phyloP scores from a whole-genome alignment of 2,113 vertebrate species.

The Panurus biarmicus region DNA sequence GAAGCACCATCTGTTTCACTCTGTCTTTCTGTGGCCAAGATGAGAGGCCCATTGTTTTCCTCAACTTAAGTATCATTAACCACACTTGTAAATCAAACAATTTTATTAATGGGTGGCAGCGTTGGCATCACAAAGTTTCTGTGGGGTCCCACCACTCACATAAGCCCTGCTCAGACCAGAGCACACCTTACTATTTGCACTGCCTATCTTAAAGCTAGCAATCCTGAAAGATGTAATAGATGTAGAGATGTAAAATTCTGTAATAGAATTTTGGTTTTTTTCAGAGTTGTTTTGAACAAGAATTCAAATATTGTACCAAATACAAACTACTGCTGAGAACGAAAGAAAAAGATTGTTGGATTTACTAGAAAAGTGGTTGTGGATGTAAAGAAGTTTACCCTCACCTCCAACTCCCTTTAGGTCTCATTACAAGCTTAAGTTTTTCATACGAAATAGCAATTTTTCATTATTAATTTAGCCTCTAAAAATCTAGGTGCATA shows the following conservation, averaged over 20 bases:
- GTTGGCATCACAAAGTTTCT: background rate
- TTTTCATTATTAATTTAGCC: background rate
- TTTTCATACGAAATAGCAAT: background rate
- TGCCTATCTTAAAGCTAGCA: background rate
- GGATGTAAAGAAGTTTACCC: background rate
- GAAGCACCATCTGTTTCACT: background rate
- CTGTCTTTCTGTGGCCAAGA: background rate
- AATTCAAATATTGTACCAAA: background rate
- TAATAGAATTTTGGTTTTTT: background rate
- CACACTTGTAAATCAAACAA: background rate
- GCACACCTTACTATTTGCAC: background rate
- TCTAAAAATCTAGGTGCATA: background rate
- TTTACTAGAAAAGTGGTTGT: background rate
- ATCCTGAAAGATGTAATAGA: background rate
- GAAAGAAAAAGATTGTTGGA: background rate
- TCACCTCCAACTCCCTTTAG: background rate
- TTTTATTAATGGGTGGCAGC: background rate
- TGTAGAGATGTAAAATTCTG: too few species aligned
- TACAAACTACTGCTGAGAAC: background rate
- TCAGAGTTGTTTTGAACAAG: background rate
- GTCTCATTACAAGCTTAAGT: background rate
- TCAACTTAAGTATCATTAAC: background rate
- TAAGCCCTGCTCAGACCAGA: background rate
- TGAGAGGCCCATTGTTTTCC: background rate
- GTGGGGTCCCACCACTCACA: fast-evolving